Percentiles rank a stretch among this genome's conserved stretches.
Evolutionary conservation across 2,113 vertebrate genomes (phyloP).

Genomic region (Cnemophilus loriae): DNA sequence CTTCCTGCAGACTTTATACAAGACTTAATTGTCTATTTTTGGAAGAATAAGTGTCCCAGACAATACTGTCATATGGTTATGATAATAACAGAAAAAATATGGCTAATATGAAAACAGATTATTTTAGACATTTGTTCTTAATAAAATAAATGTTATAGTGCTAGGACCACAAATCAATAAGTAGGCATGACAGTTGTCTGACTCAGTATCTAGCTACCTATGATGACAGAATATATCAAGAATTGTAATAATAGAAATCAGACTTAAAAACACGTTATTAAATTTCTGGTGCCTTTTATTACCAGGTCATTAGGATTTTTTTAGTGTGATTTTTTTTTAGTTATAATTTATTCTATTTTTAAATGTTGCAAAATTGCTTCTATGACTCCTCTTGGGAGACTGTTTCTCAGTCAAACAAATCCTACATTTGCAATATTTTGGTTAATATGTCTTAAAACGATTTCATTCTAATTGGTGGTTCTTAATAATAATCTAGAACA

Average conservation of each 20-base stretch:
- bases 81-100: not conserved
- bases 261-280: not conserved
- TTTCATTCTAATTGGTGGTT: not conserved
- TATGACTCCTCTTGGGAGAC: not conserved
- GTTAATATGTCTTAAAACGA: not conserved
- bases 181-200: not conserved
- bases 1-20: not conserved
- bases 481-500: not conserved
- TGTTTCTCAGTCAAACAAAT: not conserved
- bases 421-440: not conserved
- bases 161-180: not conserved
- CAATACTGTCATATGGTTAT: not conserved
- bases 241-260: not conserved
- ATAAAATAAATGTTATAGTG: not conserved
- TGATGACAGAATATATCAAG: not conserved
- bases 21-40: not conserved
- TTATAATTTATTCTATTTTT: not conserved
- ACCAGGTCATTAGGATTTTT: not conserved
- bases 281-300: not conserved
- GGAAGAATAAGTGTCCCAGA: not conserved
- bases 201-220: not conserved
- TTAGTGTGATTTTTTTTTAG: not conserved
- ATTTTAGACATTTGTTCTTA: not conserved
- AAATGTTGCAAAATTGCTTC: not conserved
- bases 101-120: not conserved